Evolutionary conservation across 2,888 invertebrate species (phyloP).

Genomic region (Neoitamus cyanurus): DNA sequence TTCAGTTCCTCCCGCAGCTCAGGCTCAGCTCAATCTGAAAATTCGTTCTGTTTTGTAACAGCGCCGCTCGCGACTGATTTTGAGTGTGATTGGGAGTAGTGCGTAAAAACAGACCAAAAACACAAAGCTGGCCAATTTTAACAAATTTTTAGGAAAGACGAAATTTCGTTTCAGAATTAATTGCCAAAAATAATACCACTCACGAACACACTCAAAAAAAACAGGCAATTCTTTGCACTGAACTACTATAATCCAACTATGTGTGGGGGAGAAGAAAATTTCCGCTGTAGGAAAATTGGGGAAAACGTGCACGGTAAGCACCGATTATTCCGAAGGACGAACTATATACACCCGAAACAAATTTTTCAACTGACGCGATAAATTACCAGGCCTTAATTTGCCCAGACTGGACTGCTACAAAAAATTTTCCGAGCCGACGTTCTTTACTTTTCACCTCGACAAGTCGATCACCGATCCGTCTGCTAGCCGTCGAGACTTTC

Average conservation of each 20-base stretch:
- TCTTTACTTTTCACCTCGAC: not conserved
- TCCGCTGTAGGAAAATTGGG: not conserved
- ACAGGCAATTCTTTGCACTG: conserved; percentile 9
- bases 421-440: not conserved
- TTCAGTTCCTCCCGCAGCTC: not conserved
- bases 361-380: not conserved
- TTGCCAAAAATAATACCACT: conserved; percentile 15
- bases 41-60: not conserved
- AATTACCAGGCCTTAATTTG: not conserved
- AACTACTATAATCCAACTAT: not conserved
- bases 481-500: not conserved
- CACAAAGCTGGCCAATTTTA: not conserved
- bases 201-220: conserved; percentile 31
- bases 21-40: not conserved
- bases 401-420: not conserved
- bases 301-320: not conserved
- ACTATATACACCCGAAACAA: not conserved
- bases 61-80: not conserved
- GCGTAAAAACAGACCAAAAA: not conserved
- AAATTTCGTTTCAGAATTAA: conserved; percentile 1
- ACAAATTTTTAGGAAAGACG: not conserved
- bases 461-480: conserved; percentile 7
- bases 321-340: not conserved
- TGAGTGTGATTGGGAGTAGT: conserved; percentile 7
- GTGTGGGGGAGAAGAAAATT: not conserved